Conservation (phyloP, 2,888 invertebrate genomes). For the Melinopterus prodromus region DNA sequence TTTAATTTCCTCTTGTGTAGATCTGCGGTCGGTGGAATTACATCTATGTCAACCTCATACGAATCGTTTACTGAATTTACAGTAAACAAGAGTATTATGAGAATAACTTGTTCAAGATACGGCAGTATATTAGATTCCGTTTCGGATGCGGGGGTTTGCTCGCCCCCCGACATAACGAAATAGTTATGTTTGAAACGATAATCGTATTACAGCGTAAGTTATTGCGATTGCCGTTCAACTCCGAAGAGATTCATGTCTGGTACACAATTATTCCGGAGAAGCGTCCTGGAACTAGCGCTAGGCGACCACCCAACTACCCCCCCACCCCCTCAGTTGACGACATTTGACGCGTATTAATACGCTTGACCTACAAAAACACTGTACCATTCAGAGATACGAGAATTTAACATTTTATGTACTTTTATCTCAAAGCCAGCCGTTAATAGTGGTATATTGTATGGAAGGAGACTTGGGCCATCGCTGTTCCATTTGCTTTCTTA, state of each 20-base stretch:
- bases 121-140: neutral
- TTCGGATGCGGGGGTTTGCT: neutral
- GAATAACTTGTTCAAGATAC: neutral
- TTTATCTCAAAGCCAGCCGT: neutral
- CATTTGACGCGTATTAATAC: neutral
- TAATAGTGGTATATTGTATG: too few species aligned
- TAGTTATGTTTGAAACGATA: neutral
- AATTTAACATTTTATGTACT: too few species aligned
- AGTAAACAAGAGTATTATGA: constrained; percentile 4
- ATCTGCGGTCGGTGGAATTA: neutral
- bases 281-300: neutral
- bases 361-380: neutral
- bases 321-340: neutral
- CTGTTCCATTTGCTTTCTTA: too few species aligned
- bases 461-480: too few species aligned
- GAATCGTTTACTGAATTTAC: neutral
- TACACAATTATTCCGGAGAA: neutral
- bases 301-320: neutral
- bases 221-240: neutral
- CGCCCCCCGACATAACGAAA: neutral
- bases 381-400: neutral
- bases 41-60: neutral
- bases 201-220: neutral
- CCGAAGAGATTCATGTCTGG: neutral
- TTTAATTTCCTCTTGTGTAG: neutral